Evolutionary conservation across 1,140 invertebrate species (phyloP).

Genomic region (Drosophila dunni): DNA sequence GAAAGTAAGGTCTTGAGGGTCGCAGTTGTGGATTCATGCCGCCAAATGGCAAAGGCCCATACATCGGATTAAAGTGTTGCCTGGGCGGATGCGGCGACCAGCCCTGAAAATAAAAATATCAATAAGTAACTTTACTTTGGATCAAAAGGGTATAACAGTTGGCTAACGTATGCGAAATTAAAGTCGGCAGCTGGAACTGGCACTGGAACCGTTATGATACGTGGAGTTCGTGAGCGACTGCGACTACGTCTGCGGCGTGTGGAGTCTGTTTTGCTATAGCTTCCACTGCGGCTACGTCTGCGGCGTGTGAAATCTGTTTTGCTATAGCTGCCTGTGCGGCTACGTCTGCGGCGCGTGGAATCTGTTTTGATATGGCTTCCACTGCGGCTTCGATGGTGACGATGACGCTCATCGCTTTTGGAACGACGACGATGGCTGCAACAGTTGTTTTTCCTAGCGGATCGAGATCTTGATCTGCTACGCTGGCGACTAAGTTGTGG

Average conservation of each 20-base stretch:
- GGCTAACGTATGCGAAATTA: conserved; percentile 51
- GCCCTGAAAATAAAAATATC: conserved; percentile 28
- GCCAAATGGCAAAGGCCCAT: no score
- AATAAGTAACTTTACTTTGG: not conserved
- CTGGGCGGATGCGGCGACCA: conserved; percentile 30
- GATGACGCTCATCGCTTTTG: conserved; percentile 25
- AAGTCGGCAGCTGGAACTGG: conserved; percentile 62
- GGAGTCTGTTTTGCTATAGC: not conserved
- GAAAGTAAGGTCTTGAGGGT: conserved; percentile 10
- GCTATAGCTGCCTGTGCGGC: not conserved
- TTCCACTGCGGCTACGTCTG: conserved; percentile 11
- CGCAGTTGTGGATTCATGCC: not conserved
- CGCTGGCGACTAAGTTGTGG: conserved; percentile 1
- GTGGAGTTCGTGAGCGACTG: conserved; percentile 39
- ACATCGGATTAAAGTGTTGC: not conserved
- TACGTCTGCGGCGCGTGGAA: conserved; percentile 9
- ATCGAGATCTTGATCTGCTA: conserved; percentile 37
- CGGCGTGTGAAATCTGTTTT: not conserved
- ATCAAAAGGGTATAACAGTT: not conserved
- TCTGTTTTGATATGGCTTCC: not conserved
- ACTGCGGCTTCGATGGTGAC: conserved; percentile 19
- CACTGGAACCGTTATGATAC: conserved; percentile 62
- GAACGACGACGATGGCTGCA: conserved; percentile 22
- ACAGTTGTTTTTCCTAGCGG: conserved; percentile 9
- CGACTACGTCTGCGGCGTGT: conserved; percentile 26